Percentiles rank a stretch among this genome's conserved stretches.
Evolutionary conservation across 92 coral and sea anemone genomes (phyloP).

Genomic region (Porites divaricata): DNA sequence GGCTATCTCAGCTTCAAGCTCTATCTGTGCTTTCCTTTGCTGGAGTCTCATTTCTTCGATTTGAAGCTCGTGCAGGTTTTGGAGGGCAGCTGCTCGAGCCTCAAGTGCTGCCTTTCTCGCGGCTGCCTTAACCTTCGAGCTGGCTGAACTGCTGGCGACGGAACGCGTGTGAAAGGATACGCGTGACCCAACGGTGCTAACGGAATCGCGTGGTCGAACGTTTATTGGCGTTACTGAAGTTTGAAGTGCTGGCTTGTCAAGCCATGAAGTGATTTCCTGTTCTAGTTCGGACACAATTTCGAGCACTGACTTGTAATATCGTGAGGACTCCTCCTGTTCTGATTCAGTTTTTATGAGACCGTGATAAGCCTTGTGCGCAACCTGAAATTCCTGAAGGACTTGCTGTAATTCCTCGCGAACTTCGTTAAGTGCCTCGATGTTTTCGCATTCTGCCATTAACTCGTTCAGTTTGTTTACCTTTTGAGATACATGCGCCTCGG

Average conservation of each 20-base stretch:
- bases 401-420: not conserved
- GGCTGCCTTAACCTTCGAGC: conserved; percentile 25
- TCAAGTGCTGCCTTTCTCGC: conserved; percentile 40
- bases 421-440: not conserved
- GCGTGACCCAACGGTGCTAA: not conserved
- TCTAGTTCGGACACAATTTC: not conserved
- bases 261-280: too few species aligned
- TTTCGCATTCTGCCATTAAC: conserved; percentile 1
- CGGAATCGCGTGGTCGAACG: too few species aligned
- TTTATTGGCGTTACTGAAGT: too few species aligned
- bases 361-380: conserved; percentile 8
- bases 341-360: not conserved
- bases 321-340: not conserved
- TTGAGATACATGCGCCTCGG: not conserved
- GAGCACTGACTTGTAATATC: not conserved
- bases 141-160: conserved; percentile 32
- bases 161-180: conserved; percentile 4
- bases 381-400: not conserved
- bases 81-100: not conserved
- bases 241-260: too few species aligned
- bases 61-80: conserved; percentile 34
- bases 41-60: conserved; percentile 7
- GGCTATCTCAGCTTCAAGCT: conserved; percentile 53
- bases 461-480: conserved; percentile 19
- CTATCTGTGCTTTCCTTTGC: conserved; percentile 39